These are phyloP conservation scores for Nudaria mundana DNA, from an alignment of 2,888 invertebrate genomes.

Conservation along the genomic window DNA sequence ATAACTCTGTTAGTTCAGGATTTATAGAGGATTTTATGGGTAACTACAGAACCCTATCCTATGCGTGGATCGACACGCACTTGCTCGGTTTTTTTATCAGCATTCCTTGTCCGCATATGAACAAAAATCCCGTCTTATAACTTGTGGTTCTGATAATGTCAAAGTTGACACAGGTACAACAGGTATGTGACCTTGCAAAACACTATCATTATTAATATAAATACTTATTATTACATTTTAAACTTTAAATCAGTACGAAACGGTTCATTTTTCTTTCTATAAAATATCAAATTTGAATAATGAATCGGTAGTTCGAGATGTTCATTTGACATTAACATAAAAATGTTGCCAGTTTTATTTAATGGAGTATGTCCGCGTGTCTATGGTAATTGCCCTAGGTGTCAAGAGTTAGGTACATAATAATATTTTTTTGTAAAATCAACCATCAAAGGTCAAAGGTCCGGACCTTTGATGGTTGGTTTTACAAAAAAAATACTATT, in stretches of 20 bases:
- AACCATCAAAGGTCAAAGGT: no score
- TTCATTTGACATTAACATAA: slow-evolving; percentile 3
- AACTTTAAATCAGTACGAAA: slow-evolving; percentile 12
- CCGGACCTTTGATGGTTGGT: no score
- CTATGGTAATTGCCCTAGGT: no score
- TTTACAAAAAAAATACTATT: no score
- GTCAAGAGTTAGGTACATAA: no score
- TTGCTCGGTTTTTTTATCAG: no score
- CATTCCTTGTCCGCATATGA: slow-evolving; percentile 8
- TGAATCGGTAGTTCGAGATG: not conserved
- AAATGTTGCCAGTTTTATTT: slow-evolving; percentile 7
- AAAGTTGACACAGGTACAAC: slow-evolving; percentile 57
- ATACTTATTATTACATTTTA: slow-evolving; percentile 24
- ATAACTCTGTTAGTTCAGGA: no score
- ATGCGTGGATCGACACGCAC: no score
- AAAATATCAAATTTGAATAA: no score
- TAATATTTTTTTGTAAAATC: no score
- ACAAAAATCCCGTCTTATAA: slow-evolving; percentile 11
- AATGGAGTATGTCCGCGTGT: not conserved
- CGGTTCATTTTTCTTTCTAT: slow-evolving; percentile 17
- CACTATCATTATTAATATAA: slow-evolving; percentile 33
- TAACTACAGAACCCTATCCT: no score
- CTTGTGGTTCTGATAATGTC: slow-evolving; percentile 50
- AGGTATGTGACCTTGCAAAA: slow-evolving; percentile 49
- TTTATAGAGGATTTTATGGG: no score